phyloP scores from a whole-genome alignment of 1,140 invertebrate genomes.

The Adoxophyes honmai region DNA sequence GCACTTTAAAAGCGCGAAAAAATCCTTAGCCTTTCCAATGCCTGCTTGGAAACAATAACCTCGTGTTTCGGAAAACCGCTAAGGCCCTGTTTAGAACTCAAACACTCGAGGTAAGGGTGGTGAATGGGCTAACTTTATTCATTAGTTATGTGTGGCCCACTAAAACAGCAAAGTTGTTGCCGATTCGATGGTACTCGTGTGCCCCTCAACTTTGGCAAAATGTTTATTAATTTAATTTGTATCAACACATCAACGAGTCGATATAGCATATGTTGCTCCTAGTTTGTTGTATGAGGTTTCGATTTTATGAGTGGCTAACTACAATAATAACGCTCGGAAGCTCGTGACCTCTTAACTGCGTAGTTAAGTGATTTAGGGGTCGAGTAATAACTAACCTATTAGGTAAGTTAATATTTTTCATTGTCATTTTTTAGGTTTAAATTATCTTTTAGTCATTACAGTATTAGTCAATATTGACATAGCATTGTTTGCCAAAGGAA shows the following conservation, averaged over 20 bases:
- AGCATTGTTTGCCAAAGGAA: too few species aligned
- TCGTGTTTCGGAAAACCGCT: slow-evolving; percentile 6
- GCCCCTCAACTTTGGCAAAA: neutral
- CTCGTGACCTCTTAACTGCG: too few species aligned
- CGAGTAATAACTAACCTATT: too few species aligned
- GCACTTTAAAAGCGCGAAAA: too few species aligned
- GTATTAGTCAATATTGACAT: too few species aligned
- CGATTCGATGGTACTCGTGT: slow-evolving; percentile 6
- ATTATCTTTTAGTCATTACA: too few species aligned
- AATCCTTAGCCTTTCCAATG: neutral
- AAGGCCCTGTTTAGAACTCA: slow-evolving; percentile 14
- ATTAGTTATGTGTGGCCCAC: slow-evolving; percentile 26
- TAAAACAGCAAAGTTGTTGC: slow-evolving; percentile 21
- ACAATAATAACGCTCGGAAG: too few species aligned
- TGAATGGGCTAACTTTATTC: slow-evolving; percentile 26
- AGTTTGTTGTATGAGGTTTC: slow-evolving; percentile 14
- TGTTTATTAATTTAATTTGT: neutral
- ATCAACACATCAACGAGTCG: neutral
- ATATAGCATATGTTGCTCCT: slow-evolving; percentile 39
- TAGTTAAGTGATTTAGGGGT: too few species aligned
- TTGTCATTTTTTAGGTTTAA: too few species aligned
- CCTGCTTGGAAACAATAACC: neutral
- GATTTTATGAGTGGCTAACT: too few species aligned
- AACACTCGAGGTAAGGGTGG: slow-evolving; percentile 20
- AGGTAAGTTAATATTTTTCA: too few species aligned